Evolutionary conservation across 2,113 vertebrate species (phyloP).

Genomic region (Pantherophis guttatus): DNA sequence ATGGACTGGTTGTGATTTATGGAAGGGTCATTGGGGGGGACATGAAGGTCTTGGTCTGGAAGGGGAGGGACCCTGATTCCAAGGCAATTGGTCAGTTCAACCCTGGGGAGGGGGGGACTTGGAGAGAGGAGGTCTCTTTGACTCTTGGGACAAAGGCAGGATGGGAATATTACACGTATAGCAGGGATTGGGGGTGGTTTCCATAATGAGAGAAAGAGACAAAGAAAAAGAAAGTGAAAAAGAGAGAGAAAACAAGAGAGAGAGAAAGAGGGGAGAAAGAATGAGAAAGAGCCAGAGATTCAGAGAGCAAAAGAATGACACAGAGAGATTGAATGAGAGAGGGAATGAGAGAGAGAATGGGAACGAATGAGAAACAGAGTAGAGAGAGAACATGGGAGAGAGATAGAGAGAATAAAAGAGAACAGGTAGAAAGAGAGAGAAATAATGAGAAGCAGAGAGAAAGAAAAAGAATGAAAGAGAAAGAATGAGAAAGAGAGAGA

Average conservation of each 20-base stretch:
- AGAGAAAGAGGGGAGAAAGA: too few relatives aligned
- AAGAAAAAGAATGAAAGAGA: too few relatives aligned
- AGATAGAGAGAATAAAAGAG: too few relatives aligned
- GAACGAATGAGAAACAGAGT: too few relatives aligned
- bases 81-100: not conserved
- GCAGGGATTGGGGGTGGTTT: not conserved
- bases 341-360: too few relatives aligned
- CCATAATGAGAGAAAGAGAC: not conserved
- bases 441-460: too few relatives aligned
- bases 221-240: not conserved
- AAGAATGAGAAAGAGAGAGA: too few relatives aligned
- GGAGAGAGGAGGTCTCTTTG: not conserved
- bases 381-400: too few relatives aligned
- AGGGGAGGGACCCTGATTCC: not conserved
- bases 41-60: not conserved
- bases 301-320: too few relatives aligned
- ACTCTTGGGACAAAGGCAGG: not conserved
- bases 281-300: too few relatives aligned
- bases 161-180: not conserved
- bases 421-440: not conserved
- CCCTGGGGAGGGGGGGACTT: not conserved
- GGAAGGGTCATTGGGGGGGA: not conserved
- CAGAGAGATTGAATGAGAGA: too few relatives aligned
- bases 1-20: not conserved
- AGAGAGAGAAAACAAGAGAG: not conserved